These are phyloP conservation scores for Saturnia pavonia DNA, from an alignment of 2,888 invertebrate species.

Conservation along the genomic window DNA sequence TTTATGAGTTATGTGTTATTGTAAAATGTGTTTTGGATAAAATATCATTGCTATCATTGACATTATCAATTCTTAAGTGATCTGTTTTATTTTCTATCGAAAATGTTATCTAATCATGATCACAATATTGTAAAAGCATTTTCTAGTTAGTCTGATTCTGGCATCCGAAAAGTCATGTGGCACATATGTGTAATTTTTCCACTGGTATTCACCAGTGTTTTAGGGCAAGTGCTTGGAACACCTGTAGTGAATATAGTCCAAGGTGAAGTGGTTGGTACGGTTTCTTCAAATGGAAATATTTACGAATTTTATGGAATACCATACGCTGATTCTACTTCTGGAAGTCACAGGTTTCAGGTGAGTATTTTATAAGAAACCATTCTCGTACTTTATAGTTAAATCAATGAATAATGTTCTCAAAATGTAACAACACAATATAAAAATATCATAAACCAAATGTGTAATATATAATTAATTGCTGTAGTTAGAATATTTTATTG, in stretches of 20 bases:
- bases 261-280: conserved; percentile 58
- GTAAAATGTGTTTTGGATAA: conserved; percentile 20
- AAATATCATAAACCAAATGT: neutral
- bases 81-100: conserved; percentile 14
- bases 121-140: conserved; percentile 24
- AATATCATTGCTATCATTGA: conserved; percentile 27
- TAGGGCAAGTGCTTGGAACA: conserved; percentile 31
- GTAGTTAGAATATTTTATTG: neutral
- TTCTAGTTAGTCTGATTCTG: conserved; percentile 36
- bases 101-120: conserved; percentile 35
- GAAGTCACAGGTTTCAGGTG: conserved; percentile 68
- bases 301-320: conserved; percentile 68
- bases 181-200: conserved; percentile 33
- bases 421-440: neutral
- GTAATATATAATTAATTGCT: neutral
- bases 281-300: conserved; percentile 45
- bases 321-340: conserved; percentile 67
- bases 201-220: conserved; percentile 31
- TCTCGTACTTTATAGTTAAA: neutral
- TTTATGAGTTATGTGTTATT: neutral
- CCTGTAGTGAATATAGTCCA: conserved; percentile 52
- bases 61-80: conserved; percentile 26
- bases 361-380: conserved; percentile 12
- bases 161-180: conserved; percentile 44
- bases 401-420: neutral